Base-by-base conservation (phyloP, 2,113 vertebrate genomes). In the Sorex araneus region DNA sequence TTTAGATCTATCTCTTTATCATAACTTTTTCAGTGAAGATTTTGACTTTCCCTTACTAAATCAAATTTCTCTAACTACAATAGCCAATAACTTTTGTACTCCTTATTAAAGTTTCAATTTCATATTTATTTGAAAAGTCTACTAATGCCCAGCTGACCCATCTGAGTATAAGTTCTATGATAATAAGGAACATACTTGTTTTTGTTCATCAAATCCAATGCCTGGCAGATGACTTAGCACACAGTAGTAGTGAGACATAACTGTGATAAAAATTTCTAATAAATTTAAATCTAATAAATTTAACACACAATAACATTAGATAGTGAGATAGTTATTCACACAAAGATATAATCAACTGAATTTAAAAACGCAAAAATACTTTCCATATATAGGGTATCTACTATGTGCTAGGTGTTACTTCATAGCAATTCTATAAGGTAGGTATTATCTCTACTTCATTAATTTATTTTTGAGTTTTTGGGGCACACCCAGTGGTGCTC, bases 281-380 rank as follows among this genome's bases (percentile, higher is more conserved):
- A 40, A 40, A n/a, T n/a, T n/a, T 87, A 95, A 89, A 43, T 6
- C 43, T 66, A 86, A 83, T 60, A 84, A 89, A 6, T 74, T 13
- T 78, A 87, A 64, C 10, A 79, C 71, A 64, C 15, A 87, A 94
- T 54, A 92, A 70, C 54, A 92, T 82, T n/a, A 81, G 36, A 74
- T 69, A 81, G 27, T 78, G 69, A 82, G 19, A 79, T 87, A n/a
- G 54, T 89, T 47, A 40, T 74, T 28, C 23, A 89, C 36, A 93
- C 8, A 91, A 88, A 89, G 63, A 84, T 76, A 80, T 60, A 91
- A 89, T 78, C 54, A 94, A 81, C 8, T 71, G 69, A 81, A 94
- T 47, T 21, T 69, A 91, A 89, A 93, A 94, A 75, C 80, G 84
- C n/a, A 91, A 94, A 93, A 89, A 69, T 30, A 91, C 60, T 80